Conservation (phyloP, 2,888 invertebrate genomes). For the Erpobdella octoculata region DNA sequence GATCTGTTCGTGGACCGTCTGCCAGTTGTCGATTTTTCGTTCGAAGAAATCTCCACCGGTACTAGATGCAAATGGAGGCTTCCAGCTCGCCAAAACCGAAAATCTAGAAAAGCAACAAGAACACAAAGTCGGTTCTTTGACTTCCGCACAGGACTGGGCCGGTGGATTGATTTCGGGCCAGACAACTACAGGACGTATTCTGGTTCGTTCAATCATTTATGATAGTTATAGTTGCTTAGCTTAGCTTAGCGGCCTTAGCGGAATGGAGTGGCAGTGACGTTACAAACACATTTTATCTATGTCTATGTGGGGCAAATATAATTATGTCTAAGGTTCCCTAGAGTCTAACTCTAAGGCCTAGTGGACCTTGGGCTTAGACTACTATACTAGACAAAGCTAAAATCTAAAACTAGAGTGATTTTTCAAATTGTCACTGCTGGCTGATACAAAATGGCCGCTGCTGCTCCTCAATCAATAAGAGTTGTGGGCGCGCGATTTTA, state of each 20-base stretch:
- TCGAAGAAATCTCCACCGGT: conserved; percentile 4
- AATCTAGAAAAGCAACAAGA: conserved; percentile 57
- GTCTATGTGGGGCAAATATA: too few species aligned
- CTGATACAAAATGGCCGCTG: too few species aligned
- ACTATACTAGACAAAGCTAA: too few species aligned
- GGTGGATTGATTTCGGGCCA: conserved; percentile 99
- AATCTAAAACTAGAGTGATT: too few species aligned
- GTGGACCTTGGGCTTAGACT: too few species aligned
- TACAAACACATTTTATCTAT: too few species aligned
- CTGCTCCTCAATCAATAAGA: too few species aligned
- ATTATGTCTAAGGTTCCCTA: too few species aligned
- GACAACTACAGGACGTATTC: conserved; percentile 85
- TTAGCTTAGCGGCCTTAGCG: not conserved
- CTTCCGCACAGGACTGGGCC: conserved; percentile 99
- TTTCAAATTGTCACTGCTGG: too few species aligned
- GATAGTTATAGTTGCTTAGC: not conserved
- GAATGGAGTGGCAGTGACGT: too few species aligned
- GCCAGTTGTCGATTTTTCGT: conserved; percentile 51
- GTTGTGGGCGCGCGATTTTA: too few species aligned
- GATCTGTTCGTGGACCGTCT: conserved; percentile 82
- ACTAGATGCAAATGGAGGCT: conserved; percentile 59
- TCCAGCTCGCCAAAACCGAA: conserved; percentile 14
- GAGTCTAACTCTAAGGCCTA: too few species aligned
- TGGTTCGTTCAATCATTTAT: conserved; percentile 41
- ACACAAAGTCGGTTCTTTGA: conserved; percentile 97